Percentiles rank a stretch among this genome's conserved stretches.
Evolutionary conservation across 2,797 vertebrate species (phyloP).

Genomic region (Sebastes reedi): DNA sequence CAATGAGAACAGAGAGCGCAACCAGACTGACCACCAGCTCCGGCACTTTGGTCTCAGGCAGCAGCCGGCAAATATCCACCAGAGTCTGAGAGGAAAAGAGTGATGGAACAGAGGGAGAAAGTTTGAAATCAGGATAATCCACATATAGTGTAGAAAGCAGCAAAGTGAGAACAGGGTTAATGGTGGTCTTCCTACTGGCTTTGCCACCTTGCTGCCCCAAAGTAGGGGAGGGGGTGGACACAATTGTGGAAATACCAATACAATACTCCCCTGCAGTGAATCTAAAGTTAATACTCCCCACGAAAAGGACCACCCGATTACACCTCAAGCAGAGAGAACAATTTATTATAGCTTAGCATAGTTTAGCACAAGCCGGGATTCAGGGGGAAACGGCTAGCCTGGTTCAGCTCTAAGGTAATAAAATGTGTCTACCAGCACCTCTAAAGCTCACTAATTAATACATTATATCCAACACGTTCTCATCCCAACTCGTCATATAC

Average conservation of each 20-base stretch:
- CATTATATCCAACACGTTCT: too few relatives aligned
- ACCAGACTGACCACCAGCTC: conserved; percentile 86
- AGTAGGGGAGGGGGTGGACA: neutral
- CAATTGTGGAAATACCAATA: neutral
- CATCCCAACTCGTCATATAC: too few relatives aligned
- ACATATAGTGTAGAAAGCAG: neutral
- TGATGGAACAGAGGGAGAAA: neutral
- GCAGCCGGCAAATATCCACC: conserved; percentile 83
- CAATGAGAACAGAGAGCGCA: conserved; percentile 81
- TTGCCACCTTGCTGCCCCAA: neutral
- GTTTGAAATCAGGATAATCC: neutral
- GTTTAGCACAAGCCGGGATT: too few relatives aligned
- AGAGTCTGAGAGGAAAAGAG: conserved; percentile 78
- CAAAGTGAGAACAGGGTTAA: neutral
- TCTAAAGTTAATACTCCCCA: neutral
- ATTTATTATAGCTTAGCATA: too few relatives aligned
- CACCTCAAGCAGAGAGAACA: too few relatives aligned
- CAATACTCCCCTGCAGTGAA: neutral
- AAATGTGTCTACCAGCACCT: too few relatives aligned
- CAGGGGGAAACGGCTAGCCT: too few relatives aligned
- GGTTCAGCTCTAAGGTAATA: too few relatives aligned
- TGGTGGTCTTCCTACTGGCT: neutral
- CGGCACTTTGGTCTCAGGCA: conserved; percentile 82
- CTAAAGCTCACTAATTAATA: too few relatives aligned
- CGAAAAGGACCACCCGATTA: too few relatives aligned